Percentiles rank a stretch among this genome's conserved stretches.
Conservation (phyloP, 2,113 vertebrate genomes). For the Pongo pygmaeus region DNA sequence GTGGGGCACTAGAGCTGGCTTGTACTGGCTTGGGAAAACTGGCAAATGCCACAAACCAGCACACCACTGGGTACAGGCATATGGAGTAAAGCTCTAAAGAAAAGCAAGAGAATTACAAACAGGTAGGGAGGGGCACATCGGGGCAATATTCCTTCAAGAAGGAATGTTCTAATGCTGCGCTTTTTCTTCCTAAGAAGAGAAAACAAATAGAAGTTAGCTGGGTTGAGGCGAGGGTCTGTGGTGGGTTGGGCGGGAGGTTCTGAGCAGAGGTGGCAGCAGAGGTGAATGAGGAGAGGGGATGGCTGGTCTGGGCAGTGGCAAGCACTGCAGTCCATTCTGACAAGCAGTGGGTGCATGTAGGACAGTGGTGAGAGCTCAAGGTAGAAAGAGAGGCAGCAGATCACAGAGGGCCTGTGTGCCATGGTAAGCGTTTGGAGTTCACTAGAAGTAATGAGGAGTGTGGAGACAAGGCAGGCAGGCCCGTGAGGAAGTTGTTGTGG, state of each 20-base stretch:
- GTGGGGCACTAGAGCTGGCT: neutral
- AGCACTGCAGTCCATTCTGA: neutral
- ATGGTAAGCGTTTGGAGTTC: no score
- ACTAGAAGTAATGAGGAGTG: neutral
- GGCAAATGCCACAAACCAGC: neutral
- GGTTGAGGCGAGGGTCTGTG: neutral
- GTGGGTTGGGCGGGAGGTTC: neutral
- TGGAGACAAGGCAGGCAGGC: neutral
- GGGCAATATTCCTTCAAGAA: neutral
- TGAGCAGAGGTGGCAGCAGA: neutral
- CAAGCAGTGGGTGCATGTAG: neutral
- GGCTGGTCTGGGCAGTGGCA: neutral
- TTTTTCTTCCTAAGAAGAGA: neutral
- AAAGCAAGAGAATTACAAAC: neutral
- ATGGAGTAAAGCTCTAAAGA: neutral
- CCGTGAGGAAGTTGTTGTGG: neutral
- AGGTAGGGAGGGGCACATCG: neutral
- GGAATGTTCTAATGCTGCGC: neutral
- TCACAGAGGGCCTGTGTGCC: neutral
- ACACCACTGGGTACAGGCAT: no score
- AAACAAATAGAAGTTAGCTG: neutral
- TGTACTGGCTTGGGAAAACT: neutral
- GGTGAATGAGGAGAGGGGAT: neutral
- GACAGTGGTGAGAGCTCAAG: neutral
- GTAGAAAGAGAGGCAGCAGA: neutral